phyloP scores from a whole-genome alignment of 2,888 invertebrate species.

The Conus canariensis region DNA sequence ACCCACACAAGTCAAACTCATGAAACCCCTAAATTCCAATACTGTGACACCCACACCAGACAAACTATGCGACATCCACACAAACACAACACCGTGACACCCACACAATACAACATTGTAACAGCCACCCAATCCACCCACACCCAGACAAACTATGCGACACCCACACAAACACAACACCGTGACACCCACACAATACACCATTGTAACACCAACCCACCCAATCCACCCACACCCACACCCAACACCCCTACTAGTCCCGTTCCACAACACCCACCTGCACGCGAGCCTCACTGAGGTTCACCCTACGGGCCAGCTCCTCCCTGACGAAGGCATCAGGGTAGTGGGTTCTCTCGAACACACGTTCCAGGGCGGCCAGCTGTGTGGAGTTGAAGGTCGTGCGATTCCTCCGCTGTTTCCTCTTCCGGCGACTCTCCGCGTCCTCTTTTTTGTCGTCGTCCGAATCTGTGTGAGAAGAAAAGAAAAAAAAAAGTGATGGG shows the following conservation, averaged over 20 bases:
- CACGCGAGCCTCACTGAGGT: conserved; percentile 94
- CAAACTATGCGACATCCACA: not conserved
- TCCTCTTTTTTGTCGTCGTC: conserved; percentile 71
- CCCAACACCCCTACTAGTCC: not conserved
- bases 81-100: not conserved
- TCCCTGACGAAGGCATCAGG: conserved; percentile 98
- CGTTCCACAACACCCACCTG: conserved; percentile 84
- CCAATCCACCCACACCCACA: not conserved
- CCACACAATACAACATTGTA: not conserved
- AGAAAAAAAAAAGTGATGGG: not conserved
- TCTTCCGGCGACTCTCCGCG: conserved; percentile 78
- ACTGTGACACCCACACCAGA: not conserved
- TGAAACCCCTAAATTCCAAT: not conserved
- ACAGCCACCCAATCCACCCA: not conserved
- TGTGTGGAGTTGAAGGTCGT: conserved; percentile 97
- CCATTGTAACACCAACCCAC: not conserved
- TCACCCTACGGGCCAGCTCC: conserved; percentile 94
- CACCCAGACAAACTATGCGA: not conserved
- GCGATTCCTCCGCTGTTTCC: conserved; percentile 88
- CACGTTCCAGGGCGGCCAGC: conserved; percentile 93
- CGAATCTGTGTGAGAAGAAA: conserved; percentile 48
- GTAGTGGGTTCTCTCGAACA: conserved; percentile 97
- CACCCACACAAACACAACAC: not conserved
- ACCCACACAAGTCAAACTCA: not conserved
- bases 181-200: not conserved